Evolutionary conservation across 2,113 vertebrate genomes (phyloP).

Genomic region (Tyrannus savana): DNA sequence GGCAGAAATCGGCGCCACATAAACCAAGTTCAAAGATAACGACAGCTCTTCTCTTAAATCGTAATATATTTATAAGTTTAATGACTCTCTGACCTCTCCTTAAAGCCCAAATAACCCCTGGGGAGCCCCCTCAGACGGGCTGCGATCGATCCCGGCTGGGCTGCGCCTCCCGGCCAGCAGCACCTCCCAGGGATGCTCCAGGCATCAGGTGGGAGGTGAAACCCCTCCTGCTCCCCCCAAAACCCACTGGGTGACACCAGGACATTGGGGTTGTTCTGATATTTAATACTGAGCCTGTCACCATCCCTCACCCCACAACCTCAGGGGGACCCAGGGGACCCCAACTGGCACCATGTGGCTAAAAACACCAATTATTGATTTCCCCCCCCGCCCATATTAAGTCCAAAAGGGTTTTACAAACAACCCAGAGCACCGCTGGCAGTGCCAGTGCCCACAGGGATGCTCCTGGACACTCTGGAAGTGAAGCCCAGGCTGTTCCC

Average conservation of each 20-base stretch:
- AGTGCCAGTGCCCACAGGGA: neutral
- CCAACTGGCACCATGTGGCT: neutral
- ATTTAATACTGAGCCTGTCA: neutral
- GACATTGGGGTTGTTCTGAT: neutral
- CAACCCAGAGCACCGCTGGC: rapidly evolving
- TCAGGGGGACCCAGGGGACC: neutral
- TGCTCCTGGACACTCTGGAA: neutral
- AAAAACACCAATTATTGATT: neutral
- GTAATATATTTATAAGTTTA: conserved; percentile 55
- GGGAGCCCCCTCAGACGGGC: conserved; percentile 6
- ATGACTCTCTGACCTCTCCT: conserved; percentile 61
- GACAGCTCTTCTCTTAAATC: conserved; percentile 34
- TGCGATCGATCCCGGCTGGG: conserved; percentile 31
- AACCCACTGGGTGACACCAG: neutral
- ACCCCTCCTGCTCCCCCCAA: neutral
- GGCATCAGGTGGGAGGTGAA: rapidly evolving
- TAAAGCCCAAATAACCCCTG: conserved; percentile 49
- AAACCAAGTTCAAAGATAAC: neutral
- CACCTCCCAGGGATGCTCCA: neutral
- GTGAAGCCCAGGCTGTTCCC: neutral
- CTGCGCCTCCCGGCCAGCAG: neutral
- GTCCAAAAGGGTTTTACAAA: neutral
- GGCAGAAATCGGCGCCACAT: neutral
- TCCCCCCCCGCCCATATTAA: neutral
- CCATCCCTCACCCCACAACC: neutral